These are phyloP conservation scores for Strigamia maritima DNA, from an alignment of 2,888 invertebrate species.

Conservation along the genomic window DNA sequence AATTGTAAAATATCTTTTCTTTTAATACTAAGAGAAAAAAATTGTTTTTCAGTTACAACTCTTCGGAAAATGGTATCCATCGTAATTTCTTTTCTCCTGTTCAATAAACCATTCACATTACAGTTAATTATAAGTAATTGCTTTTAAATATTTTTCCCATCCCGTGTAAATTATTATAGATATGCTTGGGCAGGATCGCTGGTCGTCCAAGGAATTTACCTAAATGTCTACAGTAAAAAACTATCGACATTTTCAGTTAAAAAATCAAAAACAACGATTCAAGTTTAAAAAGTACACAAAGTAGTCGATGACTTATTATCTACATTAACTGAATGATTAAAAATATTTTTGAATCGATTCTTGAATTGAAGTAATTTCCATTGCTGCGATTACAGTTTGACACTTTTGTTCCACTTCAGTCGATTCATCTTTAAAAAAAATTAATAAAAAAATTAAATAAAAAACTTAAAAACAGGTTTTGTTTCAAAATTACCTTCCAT, in stretches of 20 bases:
- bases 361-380: conserved; percentile 81
- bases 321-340: too few relatives aligned
- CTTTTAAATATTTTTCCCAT: too few relatives aligned
- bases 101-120: conserved; percentile 87
- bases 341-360: conserved; percentile 73
- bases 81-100: conserved; percentile 85
- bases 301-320: neutral
- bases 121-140: conserved; percentile 60
- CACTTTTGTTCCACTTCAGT: conserved; percentile 75
- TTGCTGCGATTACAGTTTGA: conserved; percentile 73
- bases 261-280: neutral
- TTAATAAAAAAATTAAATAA: conserved; percentile 12
- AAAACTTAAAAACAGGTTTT: too few relatives aligned
- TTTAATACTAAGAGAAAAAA: neutral
- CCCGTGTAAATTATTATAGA: conserved; percentile 59
- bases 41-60: conserved; percentile 65
- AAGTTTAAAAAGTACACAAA: neutral
- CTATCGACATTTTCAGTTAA: neutral
- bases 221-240: conserved; percentile 84
- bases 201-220: conserved; percentile 84
- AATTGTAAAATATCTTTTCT: neutral
- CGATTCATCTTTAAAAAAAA: conserved; percentile 51
- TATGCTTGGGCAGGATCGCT: conserved; percentile 87
- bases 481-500: conserved; percentile 85
- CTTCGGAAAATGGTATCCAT: conserved; percentile 89